A percentile compares a stretch with the other conserved stretches of the same genome.
Conservation (phyloP, 2,797 vertebrate species). For the Gadopsis bispinosus region DNA sequence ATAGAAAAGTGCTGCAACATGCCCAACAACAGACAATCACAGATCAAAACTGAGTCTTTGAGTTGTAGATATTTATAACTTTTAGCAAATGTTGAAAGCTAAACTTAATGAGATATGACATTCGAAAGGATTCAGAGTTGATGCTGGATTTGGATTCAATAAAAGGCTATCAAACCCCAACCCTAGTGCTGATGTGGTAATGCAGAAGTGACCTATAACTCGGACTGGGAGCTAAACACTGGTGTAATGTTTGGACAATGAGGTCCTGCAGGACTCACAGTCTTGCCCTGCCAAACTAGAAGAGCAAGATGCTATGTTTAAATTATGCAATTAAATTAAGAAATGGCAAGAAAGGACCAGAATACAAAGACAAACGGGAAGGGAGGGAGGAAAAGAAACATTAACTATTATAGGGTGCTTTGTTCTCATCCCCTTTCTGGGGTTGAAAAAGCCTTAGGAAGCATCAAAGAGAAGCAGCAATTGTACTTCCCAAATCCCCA, state of each 20-base stretch:
- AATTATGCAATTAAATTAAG: neutral
- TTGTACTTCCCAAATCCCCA: constrained; percentile 24
- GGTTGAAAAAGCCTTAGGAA: constrained; percentile 1
- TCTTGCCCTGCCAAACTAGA: neutral
- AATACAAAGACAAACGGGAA: constrained; percentile 1
- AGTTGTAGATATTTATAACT: neutral
- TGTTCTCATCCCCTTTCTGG: constrained; percentile 12
- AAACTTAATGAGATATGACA: neutral
- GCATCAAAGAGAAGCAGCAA: constrained; percentile 39
- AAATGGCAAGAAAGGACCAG: neutral
- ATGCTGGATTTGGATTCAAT: neutral
- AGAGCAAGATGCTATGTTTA: constrained; percentile 7
- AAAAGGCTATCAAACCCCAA: neutral
- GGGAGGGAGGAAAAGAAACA: neutral
- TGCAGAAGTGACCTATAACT: neutral
- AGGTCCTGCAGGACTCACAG: constrained; percentile 3
- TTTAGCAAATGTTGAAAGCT: neutral
- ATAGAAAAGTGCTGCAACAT: constrained; percentile 17
- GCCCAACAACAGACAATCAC: neutral
- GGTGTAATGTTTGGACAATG: neutral
- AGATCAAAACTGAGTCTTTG: neutral
- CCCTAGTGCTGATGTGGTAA: neutral
- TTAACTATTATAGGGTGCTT: neutral
- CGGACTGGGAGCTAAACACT: constrained; percentile 6
- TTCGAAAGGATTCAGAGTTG: neutral